These are phyloP conservation scores for Oreonectes daqikongensis DNA, from an alignment of 2,797 vertebrate species.

Conservation along the genomic window DNA sequence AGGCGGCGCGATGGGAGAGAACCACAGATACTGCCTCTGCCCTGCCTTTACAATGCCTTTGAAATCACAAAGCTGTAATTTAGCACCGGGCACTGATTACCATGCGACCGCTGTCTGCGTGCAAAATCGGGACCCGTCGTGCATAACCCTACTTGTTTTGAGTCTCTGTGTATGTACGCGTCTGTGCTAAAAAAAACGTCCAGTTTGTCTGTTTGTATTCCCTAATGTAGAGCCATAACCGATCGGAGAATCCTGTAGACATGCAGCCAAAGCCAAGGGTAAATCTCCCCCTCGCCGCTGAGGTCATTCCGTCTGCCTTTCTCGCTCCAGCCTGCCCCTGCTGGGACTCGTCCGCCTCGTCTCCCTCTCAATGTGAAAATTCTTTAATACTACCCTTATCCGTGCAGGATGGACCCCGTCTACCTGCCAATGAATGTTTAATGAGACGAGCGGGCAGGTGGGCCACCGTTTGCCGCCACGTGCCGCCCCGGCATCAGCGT, in stretches of 20 bases:
- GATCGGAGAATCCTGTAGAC: constrained; percentile 6
- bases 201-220: constrained; percentile 26
- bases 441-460: constrained; percentile 59
- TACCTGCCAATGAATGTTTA: constrained; percentile 65
- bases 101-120: constrained; percentile 9
- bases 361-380: constrained; percentile 6
- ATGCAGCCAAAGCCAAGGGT: neutral
- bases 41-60: constrained; percentile 65
- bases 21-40: constrained; percentile 67
- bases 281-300: neutral
- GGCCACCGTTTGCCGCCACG: constrained; percentile 40
- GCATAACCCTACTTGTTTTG: neutral
- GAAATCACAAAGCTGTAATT: constrained; percentile 75
- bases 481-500: constrained; percentile 19
- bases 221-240: constrained; percentile 1
- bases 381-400: constrained; percentile 58
- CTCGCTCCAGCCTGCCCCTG: neutral
- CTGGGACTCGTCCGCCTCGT: neutral
- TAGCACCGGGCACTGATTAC: constrained; percentile 65
- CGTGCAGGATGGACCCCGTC: constrained; percentile 54
- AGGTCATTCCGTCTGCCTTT: constrained; percentile 18
- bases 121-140: neutral
- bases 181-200: constrained; percentile 4
- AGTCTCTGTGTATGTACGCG: constrained; percentile 1
- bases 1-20: constrained; percentile 62